phyloP scores from a whole-genome alignment of 2,113 vertebrate genomes.

The human (Homo sapiens) region DNA sequence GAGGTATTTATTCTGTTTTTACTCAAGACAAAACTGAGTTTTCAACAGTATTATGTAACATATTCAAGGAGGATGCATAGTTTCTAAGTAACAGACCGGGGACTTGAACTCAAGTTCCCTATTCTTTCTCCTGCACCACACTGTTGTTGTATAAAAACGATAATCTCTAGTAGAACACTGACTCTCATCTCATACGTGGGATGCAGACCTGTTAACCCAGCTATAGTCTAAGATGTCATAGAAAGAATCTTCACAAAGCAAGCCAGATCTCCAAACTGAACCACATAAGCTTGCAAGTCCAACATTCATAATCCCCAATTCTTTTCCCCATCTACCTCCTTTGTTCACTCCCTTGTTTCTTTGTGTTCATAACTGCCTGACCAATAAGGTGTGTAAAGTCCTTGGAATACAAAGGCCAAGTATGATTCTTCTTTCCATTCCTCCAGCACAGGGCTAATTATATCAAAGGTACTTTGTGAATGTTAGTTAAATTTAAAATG shows the following conservation, averaged over 20 bases:
- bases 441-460: background rate
- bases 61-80: background rate
- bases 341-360: background rate
- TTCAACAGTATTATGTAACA: background rate
- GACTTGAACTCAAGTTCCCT: background rate
- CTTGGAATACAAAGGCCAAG: background rate
- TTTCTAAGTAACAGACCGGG: background rate
- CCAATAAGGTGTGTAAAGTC: background rate
- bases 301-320: background rate
- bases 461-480: background rate
- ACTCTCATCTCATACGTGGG: background rate
- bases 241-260: background rate
- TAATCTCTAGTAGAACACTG: background rate
- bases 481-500: slow-evolving; percentile 5
- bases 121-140: background rate
- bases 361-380: background rate
- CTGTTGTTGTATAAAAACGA: background rate
- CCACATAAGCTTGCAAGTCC: background rate
- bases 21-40: background rate
- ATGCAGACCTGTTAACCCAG: background rate
- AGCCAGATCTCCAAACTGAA: background rate
- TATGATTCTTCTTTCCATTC: background rate
- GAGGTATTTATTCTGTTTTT: background rate
- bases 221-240: background rate
- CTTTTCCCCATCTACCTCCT: background rate